phyloP scores from a whole-genome alignment of 2,113 vertebrate genomes.

The Halcyon senegalensis region DNA sequence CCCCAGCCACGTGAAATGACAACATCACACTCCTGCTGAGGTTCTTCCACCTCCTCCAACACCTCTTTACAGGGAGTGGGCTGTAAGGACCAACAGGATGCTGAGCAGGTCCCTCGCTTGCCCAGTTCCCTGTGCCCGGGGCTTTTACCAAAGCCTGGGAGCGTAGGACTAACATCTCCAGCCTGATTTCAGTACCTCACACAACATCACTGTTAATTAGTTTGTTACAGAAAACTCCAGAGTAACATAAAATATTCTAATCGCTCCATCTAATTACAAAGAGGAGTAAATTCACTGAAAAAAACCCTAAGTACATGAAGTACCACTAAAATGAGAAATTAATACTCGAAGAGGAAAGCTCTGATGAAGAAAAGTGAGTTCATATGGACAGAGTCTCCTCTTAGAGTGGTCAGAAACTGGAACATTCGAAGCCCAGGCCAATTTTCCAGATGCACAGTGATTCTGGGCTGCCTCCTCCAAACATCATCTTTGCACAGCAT shows the following conservation, averaged over 20 bases:
- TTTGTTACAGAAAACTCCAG: background rate
- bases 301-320: background rate
- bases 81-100: background rate
- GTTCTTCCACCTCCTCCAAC: background rate
- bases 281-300: background rate
- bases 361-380: background rate
- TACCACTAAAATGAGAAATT: background rate
- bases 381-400: background rate
- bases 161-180: background rate
- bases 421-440: no score
- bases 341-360: background rate
- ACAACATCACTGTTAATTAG: background rate
- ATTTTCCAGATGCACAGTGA: background rate
- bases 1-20: rapidly evolving
- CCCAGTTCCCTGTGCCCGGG: background rate
- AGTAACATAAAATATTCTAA: background rate
- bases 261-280: background rate
- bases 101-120: background rate
- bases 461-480: background rate
- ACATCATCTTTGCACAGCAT: rapidly evolving
- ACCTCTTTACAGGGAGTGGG: rapidly evolving
- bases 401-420: background rate
- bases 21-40: rapidly evolving
- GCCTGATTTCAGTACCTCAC: background rate
- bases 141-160: background rate